Evolutionary conservation across 2,113 vertebrate species (phyloP), one percentile per base, ranked within the genome.

Genomic region (Pangasianodon hypophthalmus): DNA sequence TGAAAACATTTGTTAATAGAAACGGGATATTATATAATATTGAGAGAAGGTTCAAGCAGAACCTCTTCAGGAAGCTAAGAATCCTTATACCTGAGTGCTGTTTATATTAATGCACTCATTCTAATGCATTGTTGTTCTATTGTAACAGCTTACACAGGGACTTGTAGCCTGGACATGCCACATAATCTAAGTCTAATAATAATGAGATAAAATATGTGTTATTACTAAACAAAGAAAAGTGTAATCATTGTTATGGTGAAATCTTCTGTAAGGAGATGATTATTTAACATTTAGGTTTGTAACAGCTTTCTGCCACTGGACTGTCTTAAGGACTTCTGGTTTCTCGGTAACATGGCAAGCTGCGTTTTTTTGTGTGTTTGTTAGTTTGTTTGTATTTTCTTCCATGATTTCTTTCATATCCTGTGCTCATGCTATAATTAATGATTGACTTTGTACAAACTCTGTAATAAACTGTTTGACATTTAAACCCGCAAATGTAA

Each of bases 401-500:
- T 80, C 26, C 46, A n/a, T 14, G 77, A 46, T 80, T 80, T 50
- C 41, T 50, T 29, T 80, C 24, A n/a, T 50, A 50, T 52, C 48
- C 48, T 81, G 46, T 52, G 26, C 29, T 52, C 48, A 14, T 1
- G 13, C 46, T 48, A 5, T 26, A 48, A 80, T 80, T 48, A 79
- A 79, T 10, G 41, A 3, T 24, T 24, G 44, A 52, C 14, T 81
- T 81, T n/a, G n/a, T 32, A 52, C 46, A 7, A 52, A n/a, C 29
- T 6, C n/a, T 16, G 52, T 81, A 52, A 52, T 81, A 81, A 50
- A 52, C 6, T 18, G 6, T 80, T 50, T 50, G 26, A 50, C 26
- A 52, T 81, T 52, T 52, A 52, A 81, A 52, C 46, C 48, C 79
- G n/a, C 79, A 48, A 29, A 82, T 81, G 48, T 81, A 81, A 81